Percentiles rank a stretch among this genome's conserved stretches.
Evolutionary conservation across 2,888 invertebrate species (phyloP).

Genomic region (Andrena marginata): DNA sequence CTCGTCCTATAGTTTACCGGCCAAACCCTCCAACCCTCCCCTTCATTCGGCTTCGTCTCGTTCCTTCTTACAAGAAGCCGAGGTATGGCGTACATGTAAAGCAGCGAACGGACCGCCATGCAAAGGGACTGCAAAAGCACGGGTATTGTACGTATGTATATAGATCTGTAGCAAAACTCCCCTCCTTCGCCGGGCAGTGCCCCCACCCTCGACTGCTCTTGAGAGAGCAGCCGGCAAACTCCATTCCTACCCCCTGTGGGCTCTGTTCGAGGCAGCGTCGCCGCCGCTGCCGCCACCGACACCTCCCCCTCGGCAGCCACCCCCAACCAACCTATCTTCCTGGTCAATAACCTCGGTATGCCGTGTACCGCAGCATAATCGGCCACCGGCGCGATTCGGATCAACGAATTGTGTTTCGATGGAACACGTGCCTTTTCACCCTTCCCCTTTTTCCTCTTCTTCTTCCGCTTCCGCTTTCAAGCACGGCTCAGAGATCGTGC

Average conservation of each 20-base stretch:
- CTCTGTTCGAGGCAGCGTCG: slow-evolving; percentile 32
- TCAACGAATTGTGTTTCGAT: slow-evolving; percentile 30
- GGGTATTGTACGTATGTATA: slow-evolving; percentile 50
- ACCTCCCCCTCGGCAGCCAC: slow-evolving; percentile 41
- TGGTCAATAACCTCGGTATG: slow-evolving; percentile 75
- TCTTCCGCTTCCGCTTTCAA: background rate
- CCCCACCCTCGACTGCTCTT: slow-evolving; percentile 43
- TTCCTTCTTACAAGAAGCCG: slow-evolving; percentile 51
- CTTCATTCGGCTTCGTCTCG: background rate
- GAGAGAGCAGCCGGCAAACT: slow-evolving; percentile 68
- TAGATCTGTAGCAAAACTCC: slow-evolving; percentile 62
- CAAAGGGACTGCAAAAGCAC: slow-evolving; percentile 50
- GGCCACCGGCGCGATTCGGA: slow-evolving; percentile 36
- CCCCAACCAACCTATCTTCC: slow-evolving; percentile 70
- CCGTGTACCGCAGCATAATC: slow-evolving; percentile 58
- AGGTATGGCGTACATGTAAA: slow-evolving; percentile 6
- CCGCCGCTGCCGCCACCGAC: slow-evolving; percentile 53
- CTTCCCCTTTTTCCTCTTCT: too few relatives aligned
- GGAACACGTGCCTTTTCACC: slow-evolving; percentile 12
- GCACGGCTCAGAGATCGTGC: background rate
- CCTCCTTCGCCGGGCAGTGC: background rate
- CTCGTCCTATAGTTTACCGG: too few relatives aligned
- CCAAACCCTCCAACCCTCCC: too few relatives aligned
- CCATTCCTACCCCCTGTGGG: slow-evolving; percentile 52
- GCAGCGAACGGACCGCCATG: slow-evolving; percentile 41